A percentile compares a stretch with the other conserved stretches of the same genome.
These are phyloP conservation scores for Tetanocera ferruginea DNA, from an alignment of 2,888 invertebrate species.

Conservation along the genomic window DNA sequence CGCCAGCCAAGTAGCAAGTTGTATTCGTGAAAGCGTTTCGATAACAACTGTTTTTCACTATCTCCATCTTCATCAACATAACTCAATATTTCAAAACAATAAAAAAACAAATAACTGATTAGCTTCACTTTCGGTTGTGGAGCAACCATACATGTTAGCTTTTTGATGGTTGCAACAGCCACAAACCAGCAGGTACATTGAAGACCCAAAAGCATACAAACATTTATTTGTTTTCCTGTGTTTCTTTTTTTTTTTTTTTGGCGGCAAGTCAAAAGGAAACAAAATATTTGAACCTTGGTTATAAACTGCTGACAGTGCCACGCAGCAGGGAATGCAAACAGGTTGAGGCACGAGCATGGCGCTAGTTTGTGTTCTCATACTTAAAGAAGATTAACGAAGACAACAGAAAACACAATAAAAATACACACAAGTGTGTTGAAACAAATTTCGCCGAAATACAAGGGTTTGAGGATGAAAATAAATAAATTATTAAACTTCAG, in stretches of 20 bases:
- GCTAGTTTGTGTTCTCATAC: not conserved
- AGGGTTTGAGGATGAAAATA: too few species aligned
- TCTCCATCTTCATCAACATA: too few species aligned
- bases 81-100: too few species aligned
- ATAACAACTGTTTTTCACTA: too few species aligned
- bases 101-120: too few species aligned
- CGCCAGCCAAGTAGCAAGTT: too few species aligned
- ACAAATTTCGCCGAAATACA: not conserved
- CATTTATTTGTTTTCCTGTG: not conserved
- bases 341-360: not conserved
- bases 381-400: slow-evolving; percentile 5
- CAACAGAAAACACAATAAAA: not conserved
- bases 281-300: not conserved
- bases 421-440: not conserved
- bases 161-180: not conserved
- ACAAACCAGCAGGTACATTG: not conserved
- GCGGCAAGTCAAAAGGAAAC: not conserved
- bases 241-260: too few species aligned
- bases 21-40: too few species aligned
- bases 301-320: not conserved
- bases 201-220: not conserved
- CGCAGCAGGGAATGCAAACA: not conserved
- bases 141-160: too few species aligned
- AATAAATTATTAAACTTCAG: too few species aligned
- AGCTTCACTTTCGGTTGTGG: too few species aligned